Evolutionary conservation across 1,140 invertebrate species (phyloP), one percentile per base, ranked within the genome.

Genomic region (Drosophila sp.): DNA sequence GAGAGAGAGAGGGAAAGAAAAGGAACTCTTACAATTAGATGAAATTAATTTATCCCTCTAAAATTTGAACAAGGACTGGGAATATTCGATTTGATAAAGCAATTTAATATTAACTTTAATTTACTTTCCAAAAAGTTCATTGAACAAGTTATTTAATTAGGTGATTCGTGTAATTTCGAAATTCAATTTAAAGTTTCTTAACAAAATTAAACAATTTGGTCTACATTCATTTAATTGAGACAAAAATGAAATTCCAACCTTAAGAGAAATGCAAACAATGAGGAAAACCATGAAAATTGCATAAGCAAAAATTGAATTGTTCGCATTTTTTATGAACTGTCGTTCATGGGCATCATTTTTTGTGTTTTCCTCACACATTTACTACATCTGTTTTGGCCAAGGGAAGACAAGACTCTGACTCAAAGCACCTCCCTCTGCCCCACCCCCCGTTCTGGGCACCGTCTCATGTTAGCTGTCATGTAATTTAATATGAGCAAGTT

Each of bases 381-480:
- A 86, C 80, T 85, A 32, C 30, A 33, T 11, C 5, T 33, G 11
- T 57, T 57, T 33, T n/a, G 17, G 44, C 5, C 5, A 8, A 25
- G 17, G 44, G 17, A 38, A 11, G 35, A 11, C 17, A 8, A 47
- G 44, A 2, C 44, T 1, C 6, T 38, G 35, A 38, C 35, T 38
- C 17, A 17, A 17, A 17, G 17, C 17, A 17, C 17, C 17, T 17
- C 33, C 33, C 5, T 4, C 41, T 23, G 6, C 41, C 5, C 4
- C 7, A 4, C 41, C 6, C 17, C 5, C 41, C 1, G 17, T 11
- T 8, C 17, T 10, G 35, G 10, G 55, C 41, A 57, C 40, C 58
- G 17, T 76, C 66, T 76, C 78, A 83, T 87, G 82, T 86, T 66
- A 79, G 82, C 83, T 86, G 84, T 86, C 82, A 87, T 86, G 82